phyloP scores from a whole-genome alignment of 1,140 invertebrate species.

The Dendroctonus valens region DNA sequence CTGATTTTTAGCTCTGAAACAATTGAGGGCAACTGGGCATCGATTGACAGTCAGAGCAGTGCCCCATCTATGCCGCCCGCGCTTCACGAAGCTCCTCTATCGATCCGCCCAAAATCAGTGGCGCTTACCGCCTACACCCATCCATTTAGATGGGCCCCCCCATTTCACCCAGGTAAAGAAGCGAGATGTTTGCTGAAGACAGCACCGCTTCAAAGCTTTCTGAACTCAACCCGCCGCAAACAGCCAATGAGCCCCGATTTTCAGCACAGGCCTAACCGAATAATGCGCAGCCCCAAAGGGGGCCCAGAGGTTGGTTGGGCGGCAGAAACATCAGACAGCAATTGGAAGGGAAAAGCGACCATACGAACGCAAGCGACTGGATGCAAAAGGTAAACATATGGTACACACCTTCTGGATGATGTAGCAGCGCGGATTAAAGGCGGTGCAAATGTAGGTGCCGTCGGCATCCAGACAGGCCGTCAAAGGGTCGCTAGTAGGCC shows the following conservation, averaged over 20 bases:
- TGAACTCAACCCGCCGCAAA: too few species aligned
- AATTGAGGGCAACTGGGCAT: too few species aligned
- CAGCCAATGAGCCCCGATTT: too few species aligned
- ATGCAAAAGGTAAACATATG: slow-evolving; percentile 27
- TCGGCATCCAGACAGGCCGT: slow-evolving; percentile 57
- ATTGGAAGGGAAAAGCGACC: neutral
- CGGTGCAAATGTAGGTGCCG: slow-evolving; percentile 60
- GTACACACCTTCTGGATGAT: slow-evolving; percentile 61
- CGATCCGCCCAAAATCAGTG: slow-evolving; percentile 8
- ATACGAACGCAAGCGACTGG: neutral
- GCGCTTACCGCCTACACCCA: slow-evolving; percentile 22
- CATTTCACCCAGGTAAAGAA: too few species aligned
- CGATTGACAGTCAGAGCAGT: neutral
- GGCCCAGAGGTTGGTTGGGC: too few species aligned
- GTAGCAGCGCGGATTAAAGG: slow-evolving; percentile 60
- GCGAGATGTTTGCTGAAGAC: too few species aligned
- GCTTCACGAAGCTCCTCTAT: slow-evolving; percentile 4
- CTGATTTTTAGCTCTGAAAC: too few species aligned
- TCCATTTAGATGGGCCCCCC: too few species aligned
- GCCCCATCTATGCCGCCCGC: slow-evolving; percentile 10
- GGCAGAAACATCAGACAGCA: neutral
- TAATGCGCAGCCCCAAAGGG: too few species aligned
- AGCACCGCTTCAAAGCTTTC: too few species aligned
- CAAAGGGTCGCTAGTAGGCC: slow-evolving; percentile 49
- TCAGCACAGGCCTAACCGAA: too few species aligned